Percentiles rank a stretch among this genome's conserved stretches.
These are phyloP conservation scores for Platichthys flesus DNA, from an alignment of 2,113 vertebrate species.

Conservation along the genomic window DNA sequence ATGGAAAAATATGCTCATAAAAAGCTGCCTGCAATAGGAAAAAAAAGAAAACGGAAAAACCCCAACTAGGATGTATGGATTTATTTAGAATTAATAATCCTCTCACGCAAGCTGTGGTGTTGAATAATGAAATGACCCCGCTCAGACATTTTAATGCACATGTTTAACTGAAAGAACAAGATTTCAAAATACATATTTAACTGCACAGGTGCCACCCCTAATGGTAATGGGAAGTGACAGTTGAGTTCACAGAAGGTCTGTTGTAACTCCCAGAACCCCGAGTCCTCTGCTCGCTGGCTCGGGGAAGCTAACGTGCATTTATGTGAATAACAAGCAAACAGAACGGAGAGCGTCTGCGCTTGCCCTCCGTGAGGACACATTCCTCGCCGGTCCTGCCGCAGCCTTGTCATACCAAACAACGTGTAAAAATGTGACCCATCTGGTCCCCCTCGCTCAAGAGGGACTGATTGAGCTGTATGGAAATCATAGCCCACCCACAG, in stretches of 20 bases:
- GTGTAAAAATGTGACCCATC: constrained; percentile 83
- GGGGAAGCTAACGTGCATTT: constrained; percentile 38
- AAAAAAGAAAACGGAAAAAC: neutral
- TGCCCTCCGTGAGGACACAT: constrained; percentile 68
- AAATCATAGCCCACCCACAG: constrained; percentile 81
- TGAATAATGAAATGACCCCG: neutral
- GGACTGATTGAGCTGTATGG: constrained; percentile 81
- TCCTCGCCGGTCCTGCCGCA: constrained; percentile 66
- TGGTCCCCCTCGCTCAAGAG: constrained; percentile 72
- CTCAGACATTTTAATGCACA: neutral
- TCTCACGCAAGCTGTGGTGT: neutral
- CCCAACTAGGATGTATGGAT: neutral
- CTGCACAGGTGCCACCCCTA: constrained; percentile 63
- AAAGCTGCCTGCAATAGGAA: neutral
- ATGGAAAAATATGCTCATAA: constrained; percentile 32
- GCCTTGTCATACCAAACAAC: constrained; percentile 81
- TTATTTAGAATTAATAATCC: constrained; percentile 15
- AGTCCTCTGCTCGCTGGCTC: constrained; percentile 23
- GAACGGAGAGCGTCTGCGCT: constrained; percentile 21
- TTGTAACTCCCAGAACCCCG: constrained; percentile 34
- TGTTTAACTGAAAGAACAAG: constrained; percentile 5
- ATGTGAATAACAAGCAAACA: constrained; percentile 71
- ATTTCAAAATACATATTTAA: constrained; percentile 27
- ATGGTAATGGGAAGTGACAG: constrained; percentile 62
- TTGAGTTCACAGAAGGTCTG: constrained; percentile 47